Evolutionary conservation across 2,797 vertebrate genomes (phyloP).

Genomic region (Notolabrus celidotus): DNA sequence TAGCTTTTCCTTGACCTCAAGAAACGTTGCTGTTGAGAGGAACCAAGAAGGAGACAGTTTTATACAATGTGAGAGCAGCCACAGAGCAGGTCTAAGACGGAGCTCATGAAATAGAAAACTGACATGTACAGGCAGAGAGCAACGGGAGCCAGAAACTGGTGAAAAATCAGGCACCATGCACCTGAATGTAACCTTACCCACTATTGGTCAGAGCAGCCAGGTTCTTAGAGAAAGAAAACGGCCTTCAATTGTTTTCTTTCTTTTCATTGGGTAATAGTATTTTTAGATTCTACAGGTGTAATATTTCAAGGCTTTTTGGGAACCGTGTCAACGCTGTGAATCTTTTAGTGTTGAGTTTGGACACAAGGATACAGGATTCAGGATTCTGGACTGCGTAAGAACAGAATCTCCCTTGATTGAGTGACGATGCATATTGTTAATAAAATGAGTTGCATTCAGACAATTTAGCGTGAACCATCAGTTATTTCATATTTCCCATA

Average conservation of each 20-base stretch:
- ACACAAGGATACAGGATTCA: constrained; percentile 38
- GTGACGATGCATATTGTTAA: too few species aligned
- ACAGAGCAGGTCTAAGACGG: constrained; percentile 24
- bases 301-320: constrained; percentile 21
- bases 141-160: constrained; percentile 45
- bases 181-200: constrained; percentile 70
- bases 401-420: too few species aligned
- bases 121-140: constrained; percentile 14
- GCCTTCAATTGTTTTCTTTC: constrained; percentile 18
- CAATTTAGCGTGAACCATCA: too few species aligned
- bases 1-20: constrained; percentile 22
- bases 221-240: constrained; percentile 28
- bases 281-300: constrained; percentile 35
- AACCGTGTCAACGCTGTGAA: constrained; percentile 47
- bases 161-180: constrained; percentile 36
- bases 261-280: constrained; percentile 10
- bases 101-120: constrained; percentile 2
- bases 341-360: constrained; percentile 30
- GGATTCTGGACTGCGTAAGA: too few species aligned
- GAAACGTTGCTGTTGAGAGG: constrained; percentile 28
- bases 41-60: constrained; percentile 37
- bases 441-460: too few species aligned
- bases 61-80: constrained; percentile 38
- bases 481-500: too few species aligned
- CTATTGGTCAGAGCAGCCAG: constrained; percentile 30